Conservation (phyloP, 1,140 invertebrate genomes). For the Chionoecetes opilio region DNA sequence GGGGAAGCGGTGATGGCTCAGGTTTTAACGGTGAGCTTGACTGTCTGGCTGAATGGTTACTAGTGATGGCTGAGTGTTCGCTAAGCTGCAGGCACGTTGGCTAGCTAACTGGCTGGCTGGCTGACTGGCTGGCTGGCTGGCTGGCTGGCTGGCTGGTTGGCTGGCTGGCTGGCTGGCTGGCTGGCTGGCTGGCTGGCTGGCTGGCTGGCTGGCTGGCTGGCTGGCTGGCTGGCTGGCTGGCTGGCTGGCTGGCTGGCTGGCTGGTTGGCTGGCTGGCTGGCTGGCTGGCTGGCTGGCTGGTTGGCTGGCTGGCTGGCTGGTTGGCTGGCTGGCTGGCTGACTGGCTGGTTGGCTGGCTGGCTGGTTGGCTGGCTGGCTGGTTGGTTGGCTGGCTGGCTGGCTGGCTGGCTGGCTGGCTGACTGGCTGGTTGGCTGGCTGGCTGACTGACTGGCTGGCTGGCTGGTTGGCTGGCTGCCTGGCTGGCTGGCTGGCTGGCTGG, state of each 20-base stretch:
- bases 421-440: background rate
- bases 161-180: background rate
- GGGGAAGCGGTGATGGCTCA: background rate
- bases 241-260: background rate
- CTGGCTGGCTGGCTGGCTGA: background rate
- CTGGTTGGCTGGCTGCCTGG: background rate
- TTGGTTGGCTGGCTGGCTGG: background rate
- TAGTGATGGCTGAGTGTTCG: constrained; percentile 17
- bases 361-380: background rate
- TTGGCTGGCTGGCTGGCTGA: background rate
- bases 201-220: background rate
- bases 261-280: background rate
- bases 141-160: background rate
- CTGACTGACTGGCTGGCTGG: background rate
- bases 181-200: background rate
- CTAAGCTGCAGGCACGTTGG: background rate
- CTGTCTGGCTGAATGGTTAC: background rate
- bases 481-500: background rate
- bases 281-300: background rate
- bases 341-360: background rate
- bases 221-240: background rate
- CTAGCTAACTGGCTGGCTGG: no score
- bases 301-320: background rate
- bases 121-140: background rate
- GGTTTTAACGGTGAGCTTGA: constrained; percentile 58